Evolutionary conservation across 2,113 vertebrate species (phyloP).

Genomic region (Lampris megalopsis): DNA sequence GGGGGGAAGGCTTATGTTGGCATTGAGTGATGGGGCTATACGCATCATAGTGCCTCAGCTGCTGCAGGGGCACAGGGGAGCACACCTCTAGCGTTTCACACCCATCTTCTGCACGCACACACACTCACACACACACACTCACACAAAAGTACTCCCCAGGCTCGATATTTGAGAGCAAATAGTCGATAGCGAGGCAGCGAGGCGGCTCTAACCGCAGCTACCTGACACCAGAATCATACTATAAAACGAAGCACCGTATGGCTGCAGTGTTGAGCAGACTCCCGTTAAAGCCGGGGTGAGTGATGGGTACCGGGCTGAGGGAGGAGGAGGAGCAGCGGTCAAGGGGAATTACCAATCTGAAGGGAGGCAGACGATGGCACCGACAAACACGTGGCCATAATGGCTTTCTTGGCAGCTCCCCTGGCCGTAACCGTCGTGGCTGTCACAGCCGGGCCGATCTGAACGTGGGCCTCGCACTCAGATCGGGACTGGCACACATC

Average conservation of each 20-base stretch:
- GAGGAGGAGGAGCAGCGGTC: slow-evolving; percentile 55
- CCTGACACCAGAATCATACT: slow-evolving; percentile 46
- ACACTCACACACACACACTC: slow-evolving; percentile 26
- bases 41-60: slow-evolving; percentile 56
- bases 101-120: slow-evolving; percentile 25
- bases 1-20: slow-evolving; percentile 42
- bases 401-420: slow-evolving; percentile 62
- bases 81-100: slow-evolving; percentile 37
- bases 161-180: slow-evolving; percentile 39
- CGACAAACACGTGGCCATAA: slow-evolving; percentile 62
- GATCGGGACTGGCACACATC: slow-evolving; percentile 35
- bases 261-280: slow-evolving; percentile 48
- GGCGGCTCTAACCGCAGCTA: slow-evolving; percentile 29
- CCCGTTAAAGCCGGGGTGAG: slow-evolving; percentile 28
- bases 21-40: slow-evolving; percentile 67
- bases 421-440: slow-evolving; percentile 56
- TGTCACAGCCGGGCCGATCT: slow-evolving; percentile 54
- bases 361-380: slow-evolving; percentile 62
- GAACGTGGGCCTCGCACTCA: slow-evolving; percentile 38
- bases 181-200: slow-evolving; percentile 34
- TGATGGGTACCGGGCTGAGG: neutral
- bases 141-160: slow-evolving; percentile 8
- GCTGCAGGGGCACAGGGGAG: slow-evolving; percentile 56
- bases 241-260: slow-evolving; percentile 21
- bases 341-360: slow-evolving; percentile 58